Percentiles rank a stretch among this genome's conserved stretches.
phyloP scores from a whole-genome alignment of 1,140 invertebrate genomes.

The Scylla paramamosain region DNA sequence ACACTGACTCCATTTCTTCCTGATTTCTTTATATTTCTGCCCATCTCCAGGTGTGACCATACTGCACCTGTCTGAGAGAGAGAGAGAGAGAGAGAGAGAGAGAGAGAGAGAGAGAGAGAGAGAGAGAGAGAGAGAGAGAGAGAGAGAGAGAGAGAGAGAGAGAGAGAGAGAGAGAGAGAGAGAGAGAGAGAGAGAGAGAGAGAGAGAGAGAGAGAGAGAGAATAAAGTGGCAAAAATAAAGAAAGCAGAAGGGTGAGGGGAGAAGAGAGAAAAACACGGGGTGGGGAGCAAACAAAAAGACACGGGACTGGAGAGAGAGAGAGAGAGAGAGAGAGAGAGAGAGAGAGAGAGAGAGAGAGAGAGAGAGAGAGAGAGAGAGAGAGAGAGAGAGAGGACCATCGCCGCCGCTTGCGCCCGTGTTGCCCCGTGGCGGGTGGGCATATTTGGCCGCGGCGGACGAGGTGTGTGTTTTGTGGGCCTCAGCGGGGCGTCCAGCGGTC shows the following conservation, averaged over 20 bases:
- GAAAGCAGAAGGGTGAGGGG: background rate
- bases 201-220: conserved; percentile 37
- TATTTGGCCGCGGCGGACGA: conserved; percentile 54
- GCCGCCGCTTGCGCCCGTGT: background rate
- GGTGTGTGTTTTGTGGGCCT: conserved; percentile 68
- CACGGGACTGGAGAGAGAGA: background rate
- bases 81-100: conserved; percentile 41
- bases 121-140: conserved; percentile 43
- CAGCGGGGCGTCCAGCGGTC: conserved; percentile 54
- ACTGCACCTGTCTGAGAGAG: background rate
- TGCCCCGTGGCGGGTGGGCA: conserved; percentile 44
- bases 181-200: conserved; percentile 30
- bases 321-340: conserved; percentile 1
- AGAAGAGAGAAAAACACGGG: background rate
- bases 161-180: conserved; percentile 29
- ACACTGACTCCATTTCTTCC: background rate
- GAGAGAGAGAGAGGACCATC: background rate
- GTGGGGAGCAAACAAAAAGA: no score
- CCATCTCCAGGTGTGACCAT: no score
- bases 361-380: conserved; percentile 50
- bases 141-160: conserved; percentile 44
- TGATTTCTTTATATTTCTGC: no score
- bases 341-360: conserved; percentile 42
- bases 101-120: conserved; percentile 37
- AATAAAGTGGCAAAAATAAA: background rate